These are phyloP conservation scores for Psittacara wagleri DNA, from an alignment of 2,113 vertebrate species.

Conservation along the genomic window DNA sequence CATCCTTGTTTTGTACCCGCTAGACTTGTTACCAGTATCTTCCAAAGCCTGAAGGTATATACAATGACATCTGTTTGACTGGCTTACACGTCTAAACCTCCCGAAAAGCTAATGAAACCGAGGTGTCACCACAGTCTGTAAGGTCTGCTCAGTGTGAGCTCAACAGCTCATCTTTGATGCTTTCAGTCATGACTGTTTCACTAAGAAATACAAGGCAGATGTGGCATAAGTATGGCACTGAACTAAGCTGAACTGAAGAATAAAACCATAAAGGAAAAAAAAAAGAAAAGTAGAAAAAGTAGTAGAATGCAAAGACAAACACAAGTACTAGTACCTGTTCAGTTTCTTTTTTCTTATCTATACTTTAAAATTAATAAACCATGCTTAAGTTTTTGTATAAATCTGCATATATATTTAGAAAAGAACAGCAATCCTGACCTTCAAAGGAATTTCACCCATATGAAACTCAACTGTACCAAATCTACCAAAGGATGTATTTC, in stretches of 20 bases:
- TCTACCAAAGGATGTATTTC: background rate
- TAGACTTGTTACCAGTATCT: background rate
- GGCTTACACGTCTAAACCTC: rapidly evolving
- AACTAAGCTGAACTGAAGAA: background rate
- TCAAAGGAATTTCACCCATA: background rate
- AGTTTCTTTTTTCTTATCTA: background rate
- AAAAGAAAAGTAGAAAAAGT: background rate
- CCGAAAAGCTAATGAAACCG: background rate
- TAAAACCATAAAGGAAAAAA: background rate
- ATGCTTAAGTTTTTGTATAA: background rate
- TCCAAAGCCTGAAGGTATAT: background rate
- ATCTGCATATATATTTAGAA: background rate
- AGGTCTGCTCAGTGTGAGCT: rapidly evolving
- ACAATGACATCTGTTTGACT: background rate
- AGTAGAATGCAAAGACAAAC: background rate
- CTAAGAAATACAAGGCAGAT: background rate
- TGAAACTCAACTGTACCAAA: too few relatives aligned
- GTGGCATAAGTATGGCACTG: background rate
- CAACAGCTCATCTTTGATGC: rapidly evolving
- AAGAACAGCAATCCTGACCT: background rate
- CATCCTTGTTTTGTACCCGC: background rate
- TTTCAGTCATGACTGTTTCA: background rate
- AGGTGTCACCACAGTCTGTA: background rate
- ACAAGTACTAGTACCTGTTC: rapidly evolving
- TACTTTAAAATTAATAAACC: background rate